Conservation (phyloP, 1,140 invertebrate species). For the Drosophila lini region DNA sequence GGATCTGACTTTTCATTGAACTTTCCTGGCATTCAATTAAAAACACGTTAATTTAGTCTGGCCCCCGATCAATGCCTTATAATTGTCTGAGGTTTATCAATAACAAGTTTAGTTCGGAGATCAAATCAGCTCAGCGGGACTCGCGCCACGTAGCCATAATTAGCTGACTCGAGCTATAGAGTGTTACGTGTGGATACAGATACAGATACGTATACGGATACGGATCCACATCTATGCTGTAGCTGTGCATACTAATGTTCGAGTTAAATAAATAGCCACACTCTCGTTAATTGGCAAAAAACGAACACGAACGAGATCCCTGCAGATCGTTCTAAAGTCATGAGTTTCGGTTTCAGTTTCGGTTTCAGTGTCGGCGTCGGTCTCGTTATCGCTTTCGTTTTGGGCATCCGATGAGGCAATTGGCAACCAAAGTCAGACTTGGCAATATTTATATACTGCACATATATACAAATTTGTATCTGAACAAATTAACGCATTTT, state of each 20-base stretch:
- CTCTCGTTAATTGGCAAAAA: slow-evolving; percentile 66
- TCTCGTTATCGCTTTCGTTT: slow-evolving; percentile 18
- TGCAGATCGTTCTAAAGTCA: slow-evolving; percentile 37
- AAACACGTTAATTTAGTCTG: slow-evolving; percentile 60
- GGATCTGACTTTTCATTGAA: slow-evolving; percentile 65
- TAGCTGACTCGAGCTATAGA: slow-evolving; percentile 43
- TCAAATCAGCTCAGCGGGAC: slow-evolving; percentile 28
- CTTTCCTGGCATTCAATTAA: slow-evolving; percentile 59
- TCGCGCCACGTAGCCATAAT: slow-evolving; percentile 52
- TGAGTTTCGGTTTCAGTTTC: slow-evolving; percentile 24
- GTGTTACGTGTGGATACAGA: slow-evolving; percentile 22
- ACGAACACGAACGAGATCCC: slow-evolving; percentile 25
- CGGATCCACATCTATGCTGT: slow-evolving; percentile 10
- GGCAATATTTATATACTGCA: background rate
- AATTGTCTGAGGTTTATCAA: slow-evolving; percentile 63
- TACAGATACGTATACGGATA: slow-evolving; percentile 16
- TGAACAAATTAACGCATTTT: slow-evolving; percentile 30
- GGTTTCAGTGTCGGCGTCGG: background rate
- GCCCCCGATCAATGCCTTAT: slow-evolving; percentile 62
- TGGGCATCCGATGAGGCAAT: slow-evolving; percentile 51
- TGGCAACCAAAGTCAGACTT: slow-evolving; percentile 32
- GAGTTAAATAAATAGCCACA: slow-evolving; percentile 56
- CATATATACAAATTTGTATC: background rate
- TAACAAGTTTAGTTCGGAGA: slow-evolving; percentile 52
- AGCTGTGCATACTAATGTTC: slow-evolving; percentile 45